These are phyloP conservation scores for Montifringilla adamsi DNA, from an alignment of 2,113 vertebrate genomes.

Conservation along the genomic window DNA sequence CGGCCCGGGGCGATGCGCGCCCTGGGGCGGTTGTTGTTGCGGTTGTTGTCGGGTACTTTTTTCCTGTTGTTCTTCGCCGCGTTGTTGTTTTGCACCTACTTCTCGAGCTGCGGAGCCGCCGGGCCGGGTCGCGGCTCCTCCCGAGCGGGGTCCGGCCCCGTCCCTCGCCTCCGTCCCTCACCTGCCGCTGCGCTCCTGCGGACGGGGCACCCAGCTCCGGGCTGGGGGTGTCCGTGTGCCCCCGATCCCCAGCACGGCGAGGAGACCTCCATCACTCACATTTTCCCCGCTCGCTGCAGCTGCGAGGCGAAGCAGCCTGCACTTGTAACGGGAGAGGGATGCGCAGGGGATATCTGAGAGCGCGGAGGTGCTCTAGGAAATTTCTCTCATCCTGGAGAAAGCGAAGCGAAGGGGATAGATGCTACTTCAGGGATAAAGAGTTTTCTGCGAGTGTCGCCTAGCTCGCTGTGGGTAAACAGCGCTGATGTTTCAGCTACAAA, in stretches of 20 bases:
- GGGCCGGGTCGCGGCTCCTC: not conserved
- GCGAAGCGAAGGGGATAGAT: not conserved
- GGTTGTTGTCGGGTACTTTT: slow-evolving; percentile 11
- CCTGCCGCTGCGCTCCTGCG: not conserved
- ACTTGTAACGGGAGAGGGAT: not conserved
- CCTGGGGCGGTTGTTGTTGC: not conserved
- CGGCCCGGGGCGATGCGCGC: not conserved
- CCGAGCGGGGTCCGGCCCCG: not conserved
- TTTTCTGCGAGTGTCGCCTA: not conserved
- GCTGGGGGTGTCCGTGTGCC: not conserved
- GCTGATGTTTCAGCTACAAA: not conserved
- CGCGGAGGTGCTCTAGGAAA: not conserved
- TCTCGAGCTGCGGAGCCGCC: not conserved
- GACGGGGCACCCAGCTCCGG: not conserved
- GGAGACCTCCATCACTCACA: not conserved
- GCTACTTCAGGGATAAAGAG: not conserved
- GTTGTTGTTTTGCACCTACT: not conserved
- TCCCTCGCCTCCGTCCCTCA: not conserved
- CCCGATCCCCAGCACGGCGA: not conserved
- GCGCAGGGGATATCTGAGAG: not conserved
- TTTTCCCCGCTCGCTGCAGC: not conserved
- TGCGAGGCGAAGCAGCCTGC: not conserved
- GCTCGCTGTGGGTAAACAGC: not conserved
- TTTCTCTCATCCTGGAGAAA: not conserved
- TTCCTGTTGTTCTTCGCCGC: not conserved